phyloP scores from a whole-genome alignment of 2,797 vertebrate genomes.

The Leucoraja ocellata region DNA sequence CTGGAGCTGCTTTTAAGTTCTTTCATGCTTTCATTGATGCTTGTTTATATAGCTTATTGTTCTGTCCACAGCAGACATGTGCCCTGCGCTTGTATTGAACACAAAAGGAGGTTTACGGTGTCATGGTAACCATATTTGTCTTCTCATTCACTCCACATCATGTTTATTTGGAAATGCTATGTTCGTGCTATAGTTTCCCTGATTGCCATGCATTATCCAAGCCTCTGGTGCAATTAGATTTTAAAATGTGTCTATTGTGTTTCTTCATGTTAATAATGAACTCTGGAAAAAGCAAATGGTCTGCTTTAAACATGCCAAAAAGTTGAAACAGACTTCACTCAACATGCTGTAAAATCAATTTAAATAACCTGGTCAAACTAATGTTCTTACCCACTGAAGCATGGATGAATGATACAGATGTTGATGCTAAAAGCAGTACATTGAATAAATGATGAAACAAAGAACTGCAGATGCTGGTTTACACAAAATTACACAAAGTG shows the following conservation, averaged over 20 bases:
- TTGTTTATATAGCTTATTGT: neutral
- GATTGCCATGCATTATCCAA: neutral
- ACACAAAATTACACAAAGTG: no score
- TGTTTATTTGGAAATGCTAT: neutral
- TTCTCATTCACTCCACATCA: neutral
- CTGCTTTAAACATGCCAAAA: constrained; percentile 9
- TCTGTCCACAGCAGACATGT: neutral
- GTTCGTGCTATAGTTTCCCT: neutral
- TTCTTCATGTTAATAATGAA: neutral
- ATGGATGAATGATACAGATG: neutral
- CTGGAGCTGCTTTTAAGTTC: neutral
- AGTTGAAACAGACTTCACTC: neutral
- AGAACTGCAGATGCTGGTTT: no score
- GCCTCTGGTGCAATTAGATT: neutral
- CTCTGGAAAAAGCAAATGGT: neutral
- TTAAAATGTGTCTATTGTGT: neutral
- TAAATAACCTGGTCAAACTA: neutral
- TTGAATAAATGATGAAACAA: neutral
- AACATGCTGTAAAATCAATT: neutral
- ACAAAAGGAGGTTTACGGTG: neutral
- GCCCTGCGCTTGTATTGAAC: neutral
- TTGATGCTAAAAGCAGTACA: neutral
- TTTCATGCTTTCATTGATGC: neutral
- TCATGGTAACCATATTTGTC: constrained; percentile 22
- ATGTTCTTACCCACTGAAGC: neutral